Evolutionary conservation across 2,888 invertebrate species (phyloP).

Genomic region (Lepidocyrtoides sp.): DNA sequence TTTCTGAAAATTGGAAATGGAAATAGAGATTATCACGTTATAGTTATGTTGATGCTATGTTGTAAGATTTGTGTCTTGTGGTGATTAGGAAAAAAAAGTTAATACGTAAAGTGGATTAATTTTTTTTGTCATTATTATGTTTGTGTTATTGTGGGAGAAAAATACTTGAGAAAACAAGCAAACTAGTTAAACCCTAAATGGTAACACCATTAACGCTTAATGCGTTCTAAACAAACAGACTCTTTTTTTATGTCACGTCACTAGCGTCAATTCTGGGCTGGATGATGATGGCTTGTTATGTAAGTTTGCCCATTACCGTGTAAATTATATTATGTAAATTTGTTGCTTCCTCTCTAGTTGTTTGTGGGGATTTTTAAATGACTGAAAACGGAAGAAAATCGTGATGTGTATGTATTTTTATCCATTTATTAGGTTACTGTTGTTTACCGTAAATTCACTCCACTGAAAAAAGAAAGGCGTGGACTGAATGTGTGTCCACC

Average conservation of each 20-base stretch:
- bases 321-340: too few relatives aligned
- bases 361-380: too few relatives aligned
- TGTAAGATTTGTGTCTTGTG: neutral
- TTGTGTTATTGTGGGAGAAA: neutral
- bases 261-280: neutral
- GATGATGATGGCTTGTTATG: neutral
- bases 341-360: too few relatives aligned
- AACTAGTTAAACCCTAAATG: neutral
- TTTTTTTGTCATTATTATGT: neutral
- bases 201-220: neutral
- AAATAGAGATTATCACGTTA: too few relatives aligned
- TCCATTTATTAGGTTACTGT: neutral
- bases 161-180: neutral
- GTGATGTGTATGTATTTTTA: neutral
- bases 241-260: conserved; percentile 11
- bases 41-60: neutral
- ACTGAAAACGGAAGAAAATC: neutral
- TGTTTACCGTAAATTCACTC: neutral
- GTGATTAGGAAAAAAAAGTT: neutral
- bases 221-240: neutral
- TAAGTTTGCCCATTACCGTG: too few relatives aligned
- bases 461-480: conserved; percentile 19
- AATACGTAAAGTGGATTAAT: neutral
- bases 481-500: neutral
- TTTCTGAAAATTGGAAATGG: conserved; percentile 1